Conservation (phyloP, 2,888 invertebrate species). For the Alsophila aescularia region DNA sequence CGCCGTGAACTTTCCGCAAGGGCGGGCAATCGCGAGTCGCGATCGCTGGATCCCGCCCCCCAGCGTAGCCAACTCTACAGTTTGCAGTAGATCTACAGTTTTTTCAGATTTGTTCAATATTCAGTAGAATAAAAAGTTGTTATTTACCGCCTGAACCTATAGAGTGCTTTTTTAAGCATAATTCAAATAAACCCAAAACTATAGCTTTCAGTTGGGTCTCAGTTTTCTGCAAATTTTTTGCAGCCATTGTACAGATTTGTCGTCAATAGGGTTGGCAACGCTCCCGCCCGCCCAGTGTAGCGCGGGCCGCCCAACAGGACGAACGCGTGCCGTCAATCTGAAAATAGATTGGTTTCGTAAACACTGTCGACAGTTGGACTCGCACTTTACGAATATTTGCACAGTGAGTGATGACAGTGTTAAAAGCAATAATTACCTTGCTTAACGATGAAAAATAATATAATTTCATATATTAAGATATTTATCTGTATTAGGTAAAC, state of each 20-base stretch:
- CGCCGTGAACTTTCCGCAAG: conserved; percentile 79
- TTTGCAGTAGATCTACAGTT: no score
- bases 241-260: no score
- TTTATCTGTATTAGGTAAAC: not conserved
- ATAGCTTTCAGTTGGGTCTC: no score
- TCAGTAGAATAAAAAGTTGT: no score
- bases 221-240: no score
- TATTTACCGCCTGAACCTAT: no score
- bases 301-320: conserved; percentile 65
- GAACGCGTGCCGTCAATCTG: conserved; percentile 54
- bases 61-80: no score
- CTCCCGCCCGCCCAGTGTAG: conserved; percentile 76
- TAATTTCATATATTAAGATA: not conserved
- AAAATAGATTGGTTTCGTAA: conserved; percentile 47
- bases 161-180: no score
- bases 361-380: conserved; percentile 48
- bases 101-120: no score
- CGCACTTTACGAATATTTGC: conserved; percentile 42
- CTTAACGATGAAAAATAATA: conserved; percentile 6
- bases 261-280: no score
- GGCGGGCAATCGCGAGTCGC: conserved; percentile 54
- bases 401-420: conserved; percentile 45
- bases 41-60: conserved; percentile 59
- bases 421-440: conserved; percentile 13
- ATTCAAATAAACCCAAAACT: no score